Conservation (phyloP, 92 coral and sea anemone genomes). For the Nematostella vectensis region DNA sequence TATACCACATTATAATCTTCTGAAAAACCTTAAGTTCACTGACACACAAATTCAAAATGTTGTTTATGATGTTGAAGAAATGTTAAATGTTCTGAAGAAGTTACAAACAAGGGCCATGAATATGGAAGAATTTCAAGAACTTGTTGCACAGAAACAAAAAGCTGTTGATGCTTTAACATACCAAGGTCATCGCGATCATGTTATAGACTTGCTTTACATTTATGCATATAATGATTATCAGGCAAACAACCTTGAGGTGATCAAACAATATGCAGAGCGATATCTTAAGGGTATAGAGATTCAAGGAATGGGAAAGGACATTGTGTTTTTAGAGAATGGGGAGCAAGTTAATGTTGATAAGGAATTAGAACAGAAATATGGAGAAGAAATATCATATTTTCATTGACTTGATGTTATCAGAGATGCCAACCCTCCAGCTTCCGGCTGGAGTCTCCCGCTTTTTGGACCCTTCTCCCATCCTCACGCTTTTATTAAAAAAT, state of each 20-base stretch:
- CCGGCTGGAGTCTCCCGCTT: too few relatives aligned
- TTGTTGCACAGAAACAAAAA: neutral
- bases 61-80: slow-evolving; percentile 1
- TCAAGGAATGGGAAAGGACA: slow-evolving; percentile 13
- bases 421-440: too few relatives aligned
- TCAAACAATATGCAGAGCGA: slow-evolving; percentile 2
- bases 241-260: slow-evolving; percentile 5
- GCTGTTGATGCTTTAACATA: slow-evolving; percentile 10
- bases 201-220: slow-evolving; percentile 9
- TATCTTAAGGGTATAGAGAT: neutral
- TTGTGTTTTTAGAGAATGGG: slow-evolving; percentile 16
- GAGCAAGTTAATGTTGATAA: slow-evolving; percentile 9
- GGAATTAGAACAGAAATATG: neutral
- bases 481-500: too few relatives aligned
- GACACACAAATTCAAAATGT: neutral
- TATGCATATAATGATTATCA: slow-evolving; percentile 20
- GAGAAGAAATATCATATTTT: neutral
- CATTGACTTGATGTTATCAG: neutral
- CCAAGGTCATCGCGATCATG: neutral
- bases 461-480: too few relatives aligned
- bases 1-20: slow-evolving; percentile 22
- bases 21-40: neutral
- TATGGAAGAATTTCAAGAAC: slow-evolving; percentile 1
- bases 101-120: slow-evolving; percentile 3
- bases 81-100: neutral